A percentile compares a stretch with the other conserved stretches of the same genome.
Conservation (phyloP, 2,888 invertebrate genomes). For the Phaedon cochleariae region DNA sequence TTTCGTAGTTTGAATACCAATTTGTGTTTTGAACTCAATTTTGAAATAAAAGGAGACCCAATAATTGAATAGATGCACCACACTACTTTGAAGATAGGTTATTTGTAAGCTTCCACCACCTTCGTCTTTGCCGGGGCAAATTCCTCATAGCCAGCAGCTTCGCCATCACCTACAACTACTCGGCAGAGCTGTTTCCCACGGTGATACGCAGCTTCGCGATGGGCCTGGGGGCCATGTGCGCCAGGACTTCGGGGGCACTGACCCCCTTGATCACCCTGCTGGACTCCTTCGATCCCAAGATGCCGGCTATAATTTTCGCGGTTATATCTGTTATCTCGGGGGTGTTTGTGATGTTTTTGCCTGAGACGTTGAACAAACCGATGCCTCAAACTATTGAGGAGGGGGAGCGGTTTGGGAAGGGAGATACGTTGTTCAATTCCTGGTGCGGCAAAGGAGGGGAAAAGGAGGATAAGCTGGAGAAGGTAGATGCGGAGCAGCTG, state of each 20-base stretch:
- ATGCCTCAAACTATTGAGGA: slow-evolving; percentile 87
- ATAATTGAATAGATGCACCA: too few relatives aligned
- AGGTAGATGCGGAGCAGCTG: slow-evolving; percentile 63
- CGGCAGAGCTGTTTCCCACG: slow-evolving; percentile 87
- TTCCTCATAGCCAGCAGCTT: slow-evolving; percentile 86
- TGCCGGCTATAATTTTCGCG: slow-evolving; percentile 82
- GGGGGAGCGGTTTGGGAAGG: slow-evolving; percentile 83
- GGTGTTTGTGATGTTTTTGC: slow-evolving; percentile 76
- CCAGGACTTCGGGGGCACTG: slow-evolving; percentile 81
- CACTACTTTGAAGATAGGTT: too few relatives aligned
- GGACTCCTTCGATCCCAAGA: slow-evolving; percentile 80
- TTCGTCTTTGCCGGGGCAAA: slow-evolving; percentile 81
- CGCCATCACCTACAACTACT: slow-evolving; percentile 87
- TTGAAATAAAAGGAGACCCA: too few relatives aligned
- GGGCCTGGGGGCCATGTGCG: slow-evolving; percentile 87
- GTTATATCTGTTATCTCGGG: slow-evolving; percentile 78
- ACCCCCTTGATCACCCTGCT: slow-evolving; percentile 81
- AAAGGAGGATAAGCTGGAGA: slow-evolving; percentile 29
- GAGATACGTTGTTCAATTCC: slow-evolving; percentile 76
- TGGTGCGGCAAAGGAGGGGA: slow-evolving; percentile 64
- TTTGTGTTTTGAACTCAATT: too few relatives aligned
- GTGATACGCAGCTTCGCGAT: slow-evolving; percentile 85
- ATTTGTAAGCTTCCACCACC: slow-evolving; percentile 68
- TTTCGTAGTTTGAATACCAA: too few relatives aligned
- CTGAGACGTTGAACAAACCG: slow-evolving; percentile 83